Conservation (phyloP, 2,113 vertebrate genomes). For the Mirounga angustirostris region DNA sequence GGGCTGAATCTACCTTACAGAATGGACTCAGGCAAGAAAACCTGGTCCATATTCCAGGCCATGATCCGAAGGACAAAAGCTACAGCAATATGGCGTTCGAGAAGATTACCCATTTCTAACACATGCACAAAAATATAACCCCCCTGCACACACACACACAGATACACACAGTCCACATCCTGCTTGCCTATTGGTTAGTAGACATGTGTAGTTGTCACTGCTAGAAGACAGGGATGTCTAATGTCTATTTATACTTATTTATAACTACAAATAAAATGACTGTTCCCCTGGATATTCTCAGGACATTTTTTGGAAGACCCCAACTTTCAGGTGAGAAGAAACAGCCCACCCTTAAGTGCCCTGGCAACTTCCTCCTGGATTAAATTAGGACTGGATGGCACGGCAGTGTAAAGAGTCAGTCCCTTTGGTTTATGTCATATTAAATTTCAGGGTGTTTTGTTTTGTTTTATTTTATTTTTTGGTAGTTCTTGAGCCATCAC, state of each 20-base stretch:
- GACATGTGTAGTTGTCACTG: not conserved
- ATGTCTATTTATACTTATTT: conserved; percentile 76
- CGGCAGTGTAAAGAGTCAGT: not conserved
- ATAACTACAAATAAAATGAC: conserved; percentile 27
- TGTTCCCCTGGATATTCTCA: not conserved
- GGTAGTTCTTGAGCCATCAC: not conserved
- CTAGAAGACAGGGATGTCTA: not conserved
- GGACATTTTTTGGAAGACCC: not conserved
- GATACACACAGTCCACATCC: not conserved
- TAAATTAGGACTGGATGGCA: not conserved
- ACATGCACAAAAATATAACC: not conserved
- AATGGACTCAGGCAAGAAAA: conserved; percentile 76
- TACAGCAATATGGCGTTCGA: conserved; percentile 82
- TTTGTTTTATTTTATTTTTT: not conserved
- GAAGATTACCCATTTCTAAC: conserved; percentile 85
- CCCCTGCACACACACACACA: not conserved
- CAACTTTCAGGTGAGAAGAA: not conserved
- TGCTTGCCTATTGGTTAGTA: not conserved
- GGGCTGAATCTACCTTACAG: conserved; percentile 64
- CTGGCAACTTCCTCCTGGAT: not conserved
- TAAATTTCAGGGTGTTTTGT: not conserved
- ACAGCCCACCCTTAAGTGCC: not conserved
- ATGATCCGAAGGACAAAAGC: conserved; percentile 84
- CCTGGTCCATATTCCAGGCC: conserved; percentile 61
- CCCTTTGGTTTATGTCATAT: not conserved